phyloP scores from a whole-genome alignment of 2,888 invertebrate species.

The Nezara viridula region DNA sequence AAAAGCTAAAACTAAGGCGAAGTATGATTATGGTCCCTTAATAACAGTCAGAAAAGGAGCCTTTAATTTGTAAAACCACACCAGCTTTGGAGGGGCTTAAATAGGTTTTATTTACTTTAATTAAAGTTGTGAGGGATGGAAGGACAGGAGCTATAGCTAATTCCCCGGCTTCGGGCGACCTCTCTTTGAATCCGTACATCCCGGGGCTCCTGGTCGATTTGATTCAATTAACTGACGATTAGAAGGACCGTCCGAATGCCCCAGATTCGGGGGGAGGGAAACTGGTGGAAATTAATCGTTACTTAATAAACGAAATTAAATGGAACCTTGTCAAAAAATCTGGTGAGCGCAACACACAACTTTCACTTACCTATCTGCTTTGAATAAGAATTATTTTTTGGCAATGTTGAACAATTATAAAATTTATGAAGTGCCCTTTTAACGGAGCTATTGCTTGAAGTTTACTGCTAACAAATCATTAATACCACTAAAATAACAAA shows the following conservation, averaged over 20 bases:
- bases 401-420: no score
- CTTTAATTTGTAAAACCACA: constrained; percentile 43
- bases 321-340: background rate
- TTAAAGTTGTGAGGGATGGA: constrained; percentile 25
- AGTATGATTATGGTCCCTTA: constrained; percentile 17
- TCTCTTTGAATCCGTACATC: constrained; percentile 13
- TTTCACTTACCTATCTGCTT: no score
- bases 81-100: constrained; percentile 17
- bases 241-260: background rate
- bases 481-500: no score
- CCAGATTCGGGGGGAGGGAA: background rate
- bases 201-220: background rate
- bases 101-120: constrained; percentile 42
- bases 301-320: background rate
- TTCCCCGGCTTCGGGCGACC: background rate
- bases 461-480: no score
- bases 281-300: background rate
- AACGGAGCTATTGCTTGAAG: no score
- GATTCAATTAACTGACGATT: constrained; percentile 39
- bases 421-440: no score
- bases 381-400: no score
- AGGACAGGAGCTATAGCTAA: background rate
- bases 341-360: no score
- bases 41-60: background rate
- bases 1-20: background rate